Percentiles rank a stretch among this genome's conserved stretches.
phyloP scores from a whole-genome alignment of 2,113 vertebrate genomes.

The Dryoscopus gambensis region DNA sequence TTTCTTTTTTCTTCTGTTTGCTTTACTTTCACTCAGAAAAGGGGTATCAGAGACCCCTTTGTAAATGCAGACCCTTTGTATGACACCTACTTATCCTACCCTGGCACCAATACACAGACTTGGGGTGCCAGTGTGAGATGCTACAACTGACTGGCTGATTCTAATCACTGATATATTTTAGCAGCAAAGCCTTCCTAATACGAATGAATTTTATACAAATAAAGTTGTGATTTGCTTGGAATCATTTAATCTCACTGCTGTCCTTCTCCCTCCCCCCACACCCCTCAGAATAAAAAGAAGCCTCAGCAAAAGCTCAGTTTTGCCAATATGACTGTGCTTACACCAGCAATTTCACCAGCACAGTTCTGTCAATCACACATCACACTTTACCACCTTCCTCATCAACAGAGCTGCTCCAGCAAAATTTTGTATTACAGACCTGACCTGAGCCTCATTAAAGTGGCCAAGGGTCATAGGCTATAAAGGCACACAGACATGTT shows the following conservation, averaged over 20 bases:
- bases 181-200: neutral
- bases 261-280: neutral
- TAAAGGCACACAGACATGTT: neutral
- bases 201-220: neutral
- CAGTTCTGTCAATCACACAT: slow-evolving; percentile 39
- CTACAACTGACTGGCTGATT: accelerated
- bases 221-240: neutral
- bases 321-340: slow-evolving; percentile 1
- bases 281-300: neutral
- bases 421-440: slow-evolving; percentile 32
- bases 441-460: slow-evolving; percentile 44
- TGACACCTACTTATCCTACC: neutral
- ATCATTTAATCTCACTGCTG: neutral
- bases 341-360: neutral
- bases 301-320: neutral
- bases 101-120: neutral
- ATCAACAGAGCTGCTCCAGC: slow-evolving; percentile 40
- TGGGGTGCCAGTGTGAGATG: neutral
- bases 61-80: neutral
- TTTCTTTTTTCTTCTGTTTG: neutral
- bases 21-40: neutral
- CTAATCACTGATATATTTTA: neutral
- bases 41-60: neutral
- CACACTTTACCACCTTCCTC: slow-evolving; percentile 4
- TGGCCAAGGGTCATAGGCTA: neutral